Conservation (phyloP, 2,888 invertebrate genomes). For the Torymus aiolomorphi region DNA sequence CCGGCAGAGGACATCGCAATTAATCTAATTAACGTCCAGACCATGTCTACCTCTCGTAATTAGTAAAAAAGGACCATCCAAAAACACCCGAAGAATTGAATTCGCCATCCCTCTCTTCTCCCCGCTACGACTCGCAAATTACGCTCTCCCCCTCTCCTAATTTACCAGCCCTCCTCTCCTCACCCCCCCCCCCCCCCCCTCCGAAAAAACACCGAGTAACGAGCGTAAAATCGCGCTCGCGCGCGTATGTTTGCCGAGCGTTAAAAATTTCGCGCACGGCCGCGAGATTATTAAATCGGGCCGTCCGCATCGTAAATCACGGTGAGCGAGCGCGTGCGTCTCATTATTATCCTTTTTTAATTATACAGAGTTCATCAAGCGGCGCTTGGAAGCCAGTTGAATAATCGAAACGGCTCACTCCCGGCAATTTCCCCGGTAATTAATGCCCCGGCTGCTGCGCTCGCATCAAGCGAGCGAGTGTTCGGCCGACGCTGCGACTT, state of each 20-base stretch:
- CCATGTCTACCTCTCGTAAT: too few species aligned
- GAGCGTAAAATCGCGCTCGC: conserved; percentile 29
- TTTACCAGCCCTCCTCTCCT: conserved; percentile 11
- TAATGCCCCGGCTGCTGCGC: conserved; percentile 10
- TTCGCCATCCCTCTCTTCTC: background rate
- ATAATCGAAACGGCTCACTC: conserved; percentile 44
- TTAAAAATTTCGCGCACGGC: conserved; percentile 38
- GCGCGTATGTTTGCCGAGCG: conserved; percentile 33
- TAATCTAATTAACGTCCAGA: too few species aligned
- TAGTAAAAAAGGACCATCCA: background rate
- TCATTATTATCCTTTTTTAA: conserved; percentile 44
- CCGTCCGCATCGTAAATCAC: conserved; percentile 27
- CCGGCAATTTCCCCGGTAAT: conserved; percentile 29
- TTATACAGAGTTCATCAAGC: conserved; percentile 38
- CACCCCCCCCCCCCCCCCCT: too few species aligned
- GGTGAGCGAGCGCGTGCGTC: background rate
- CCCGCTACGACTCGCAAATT: background rate
- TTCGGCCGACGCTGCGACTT: conserved; percentile 14
- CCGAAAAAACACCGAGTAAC: conserved; percentile 13
- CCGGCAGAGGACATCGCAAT: too few species aligned
- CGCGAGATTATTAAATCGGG: conserved; percentile 31
- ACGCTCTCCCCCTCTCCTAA: background rate
- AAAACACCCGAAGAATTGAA: conserved; percentile 30
- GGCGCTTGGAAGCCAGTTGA: conserved; percentile 1
- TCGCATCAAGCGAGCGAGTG: background rate